phyloP scores from a whole-genome alignment of 2,113 vertebrate species.

The Abramis brama region DNA sequence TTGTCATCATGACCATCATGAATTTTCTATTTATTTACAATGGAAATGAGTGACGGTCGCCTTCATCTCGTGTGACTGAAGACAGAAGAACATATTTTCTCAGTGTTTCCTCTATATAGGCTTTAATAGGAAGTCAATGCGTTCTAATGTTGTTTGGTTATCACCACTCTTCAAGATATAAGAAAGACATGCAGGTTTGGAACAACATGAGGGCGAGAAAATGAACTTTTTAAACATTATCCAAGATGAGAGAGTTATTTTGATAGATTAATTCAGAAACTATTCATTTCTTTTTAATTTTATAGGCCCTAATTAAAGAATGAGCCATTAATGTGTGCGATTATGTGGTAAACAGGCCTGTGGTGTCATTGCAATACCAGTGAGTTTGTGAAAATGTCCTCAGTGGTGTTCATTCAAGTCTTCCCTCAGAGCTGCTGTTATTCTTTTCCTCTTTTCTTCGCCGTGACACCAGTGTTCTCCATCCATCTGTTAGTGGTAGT shows the following conservation, averaged over 20 bases:
- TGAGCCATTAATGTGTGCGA: background rate
- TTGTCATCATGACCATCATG: no score
- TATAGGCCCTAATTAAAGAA: background rate
- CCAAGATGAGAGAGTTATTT: background rate
- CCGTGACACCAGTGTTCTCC: constrained; percentile 35
- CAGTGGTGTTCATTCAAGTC: background rate
- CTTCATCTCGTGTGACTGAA: no score
- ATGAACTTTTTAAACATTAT: background rate
- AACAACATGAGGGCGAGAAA: background rate
- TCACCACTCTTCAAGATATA: background rate
- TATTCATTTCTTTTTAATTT: background rate
- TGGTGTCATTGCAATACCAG: background rate
- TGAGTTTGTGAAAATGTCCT: background rate
- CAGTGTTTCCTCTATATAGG: background rate
- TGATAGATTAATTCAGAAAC: background rate
- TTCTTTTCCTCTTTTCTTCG: background rate
- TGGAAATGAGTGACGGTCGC: background rate
- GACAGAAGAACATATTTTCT: no score
- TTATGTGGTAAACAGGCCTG: background rate
- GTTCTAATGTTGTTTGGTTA: background rate
- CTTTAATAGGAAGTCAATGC: background rate
- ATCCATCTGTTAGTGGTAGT: constrained; percentile 53
- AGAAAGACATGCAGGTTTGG: background rate
- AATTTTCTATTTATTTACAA: no score
- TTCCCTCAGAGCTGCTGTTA: background rate